These are phyloP conservation scores for Myocastor coypus DNA, from an alignment of 2,113 vertebrate species.

Conservation along the genomic window DNA sequence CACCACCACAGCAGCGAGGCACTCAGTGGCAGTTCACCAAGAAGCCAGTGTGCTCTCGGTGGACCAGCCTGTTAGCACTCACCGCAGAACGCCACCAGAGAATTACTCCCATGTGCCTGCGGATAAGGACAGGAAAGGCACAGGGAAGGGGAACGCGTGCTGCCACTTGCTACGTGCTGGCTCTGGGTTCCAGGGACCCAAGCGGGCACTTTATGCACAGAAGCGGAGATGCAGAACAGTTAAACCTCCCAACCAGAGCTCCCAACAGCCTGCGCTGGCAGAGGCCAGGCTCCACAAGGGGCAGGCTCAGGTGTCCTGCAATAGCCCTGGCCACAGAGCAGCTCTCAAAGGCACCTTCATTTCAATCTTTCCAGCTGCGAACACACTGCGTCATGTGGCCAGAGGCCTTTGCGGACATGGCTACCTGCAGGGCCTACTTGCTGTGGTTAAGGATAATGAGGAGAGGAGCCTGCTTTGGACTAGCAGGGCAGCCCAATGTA, in stretches of 20 bases:
- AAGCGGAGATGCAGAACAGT: not conserved
- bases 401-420: not conserved
- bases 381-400: not conserved
- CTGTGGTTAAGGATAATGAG: not conserved
- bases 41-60: not conserved
- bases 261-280: not conserved
- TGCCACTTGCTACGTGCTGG: not conserved
- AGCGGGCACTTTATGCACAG: not conserved
- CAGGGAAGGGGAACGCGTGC: not conserved
- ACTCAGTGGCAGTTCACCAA: not conserved
- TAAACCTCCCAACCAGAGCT: not conserved
- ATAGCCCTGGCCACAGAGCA: not conserved
- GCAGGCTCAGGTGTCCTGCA: not conserved
- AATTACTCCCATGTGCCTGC: not conserved
- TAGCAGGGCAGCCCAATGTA: not conserved
- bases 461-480: not conserved
- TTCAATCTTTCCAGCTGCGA: no score
- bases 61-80: not conserved
- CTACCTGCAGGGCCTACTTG: not conserved
- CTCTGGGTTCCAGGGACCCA: not conserved
- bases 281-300: not conserved
- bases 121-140: not conserved
- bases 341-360: accelerated
- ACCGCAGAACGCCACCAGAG: not conserved
- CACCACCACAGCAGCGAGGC: not conserved